Conservation (phyloP, 2,797 vertebrate species). For the Neopelma chrysocephalum region DNA sequence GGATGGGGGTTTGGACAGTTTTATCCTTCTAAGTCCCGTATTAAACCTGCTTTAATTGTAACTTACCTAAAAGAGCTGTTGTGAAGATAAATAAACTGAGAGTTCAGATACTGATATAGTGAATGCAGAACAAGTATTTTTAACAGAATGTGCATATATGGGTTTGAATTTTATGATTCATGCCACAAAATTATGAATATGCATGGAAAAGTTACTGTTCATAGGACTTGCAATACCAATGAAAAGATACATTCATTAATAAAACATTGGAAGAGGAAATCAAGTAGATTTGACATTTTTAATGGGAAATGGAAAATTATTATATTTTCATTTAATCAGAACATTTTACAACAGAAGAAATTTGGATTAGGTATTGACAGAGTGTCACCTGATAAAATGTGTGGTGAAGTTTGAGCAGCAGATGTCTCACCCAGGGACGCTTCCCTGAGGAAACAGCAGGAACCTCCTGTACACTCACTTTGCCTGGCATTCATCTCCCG, state of each 20-base stretch:
- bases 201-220: slow-evolving; percentile 39
- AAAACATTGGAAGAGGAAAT: not conserved
- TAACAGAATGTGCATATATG: slow-evolving; percentile 50
- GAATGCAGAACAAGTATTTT: slow-evolving; percentile 11
- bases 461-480: slow-evolving; percentile 90
- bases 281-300: not conserved
- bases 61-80: not conserved
- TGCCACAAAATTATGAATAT: slow-evolving; percentile 55
- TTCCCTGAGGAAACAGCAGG: slow-evolving; percentile 91
- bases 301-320: slow-evolving; percentile 18
- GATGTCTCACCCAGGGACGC: slow-evolving; percentile 91
- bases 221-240: not conserved
- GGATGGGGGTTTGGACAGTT: not conserved
- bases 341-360: slow-evolving; percentile 55
- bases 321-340: slow-evolving; percentile 57
- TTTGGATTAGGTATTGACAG: slow-evolving; percentile 58
- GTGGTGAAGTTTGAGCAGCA: slow-evolving; percentile 92
- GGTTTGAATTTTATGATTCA: slow-evolving; percentile 51
- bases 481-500: slow-evolving; percentile 91
- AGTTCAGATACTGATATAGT: not conserved
- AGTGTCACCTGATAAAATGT: slow-evolving; percentile 78
- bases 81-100: not conserved
- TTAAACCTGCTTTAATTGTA: not conserved
- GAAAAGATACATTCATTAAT: slow-evolving; percentile 38
- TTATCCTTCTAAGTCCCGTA: not conserved